Conservation (phyloP, 1,140 invertebrate genomes). For the Copidosoma floridanum region DNA sequence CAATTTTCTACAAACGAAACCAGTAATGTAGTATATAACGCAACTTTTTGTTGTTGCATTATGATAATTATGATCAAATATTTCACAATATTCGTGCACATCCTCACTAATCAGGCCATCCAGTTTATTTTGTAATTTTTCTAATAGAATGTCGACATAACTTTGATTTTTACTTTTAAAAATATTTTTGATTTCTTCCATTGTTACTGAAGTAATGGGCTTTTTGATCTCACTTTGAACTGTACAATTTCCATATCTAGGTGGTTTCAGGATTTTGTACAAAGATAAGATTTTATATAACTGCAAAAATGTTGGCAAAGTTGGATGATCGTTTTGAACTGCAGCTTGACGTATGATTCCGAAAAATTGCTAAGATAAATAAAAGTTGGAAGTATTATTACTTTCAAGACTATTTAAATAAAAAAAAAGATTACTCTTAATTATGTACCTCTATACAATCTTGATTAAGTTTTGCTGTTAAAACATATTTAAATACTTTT, state of each 20-base stretch:
- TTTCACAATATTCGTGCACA: conserved; percentile 28
- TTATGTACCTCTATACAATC: too few relatives aligned
- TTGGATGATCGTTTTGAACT: conserved; percentile 30
- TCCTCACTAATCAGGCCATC: conserved; percentile 12
- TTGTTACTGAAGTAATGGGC: too few relatives aligned
- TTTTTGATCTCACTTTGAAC: conserved; percentile 9
- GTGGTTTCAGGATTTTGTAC: conserved; percentile 29
- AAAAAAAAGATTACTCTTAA: too few relatives aligned
- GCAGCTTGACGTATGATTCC: conserved; percentile 29
- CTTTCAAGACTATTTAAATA: too few relatives aligned
- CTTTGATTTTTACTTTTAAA: background rate
- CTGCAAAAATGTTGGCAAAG: conserved; percentile 29
- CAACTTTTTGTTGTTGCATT: conserved; percentile 16
- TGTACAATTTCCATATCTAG: conserved; percentile 29
- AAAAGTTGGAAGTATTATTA: background rate
- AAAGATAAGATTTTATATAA: conserved; percentile 31
- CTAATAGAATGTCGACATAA: background rate
- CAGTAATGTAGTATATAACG: conserved; percentile 34
- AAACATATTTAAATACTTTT: too few relatives aligned
- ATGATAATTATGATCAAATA: conserved; percentile 26
- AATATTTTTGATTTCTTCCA: conserved; percentile 17
- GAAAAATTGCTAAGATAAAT: conserved; percentile 30
- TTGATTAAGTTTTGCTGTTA: too few relatives aligned
- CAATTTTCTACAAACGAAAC: conserved; percentile 12
- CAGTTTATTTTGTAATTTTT: conserved; percentile 17